Evolutionary conservation across 2,113 vertebrate species (phyloP), one percentile per base, ranked within the genome.

Genomic region (Ictalurus punctatus): DNA sequence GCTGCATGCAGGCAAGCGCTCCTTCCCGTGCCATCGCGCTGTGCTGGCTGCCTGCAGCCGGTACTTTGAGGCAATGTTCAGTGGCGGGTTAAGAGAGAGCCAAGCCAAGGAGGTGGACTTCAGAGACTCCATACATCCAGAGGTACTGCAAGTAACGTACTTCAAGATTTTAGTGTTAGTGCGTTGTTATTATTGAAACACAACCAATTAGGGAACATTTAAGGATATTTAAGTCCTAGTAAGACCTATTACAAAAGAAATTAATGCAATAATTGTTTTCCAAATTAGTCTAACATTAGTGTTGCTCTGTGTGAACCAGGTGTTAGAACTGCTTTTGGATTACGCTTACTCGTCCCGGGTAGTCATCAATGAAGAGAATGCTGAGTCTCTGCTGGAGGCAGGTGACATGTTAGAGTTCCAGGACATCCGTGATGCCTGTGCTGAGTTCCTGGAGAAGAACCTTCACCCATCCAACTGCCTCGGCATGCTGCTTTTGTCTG

Each of bases 391-490:
- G 0, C 91, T 97, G 86, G 96, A 97, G 90, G 96, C 96, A 2
- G 96, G 96, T 14, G 96, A 97, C 94, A 97, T 97, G 96, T 91
- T 97, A 83, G 96, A 97, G 93, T 97, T 97, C 92, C 96, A 97
- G 91, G 96, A 97, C 92, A 97, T 97, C 91, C 95, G 96, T 1
- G 96, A 97, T 37, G 96, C 96, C 63, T 97, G 96, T 0, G 96
- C 96, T 0, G 96, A 96, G 89, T 97, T 97, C 88, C 92, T 97
- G 14, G 96, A 97, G 92, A 95, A 95, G 88, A 97, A 96, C 93
- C 96, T 97, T 65, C 94, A 97, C 84, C 96, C 96, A 1, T 93
- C 95, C 85, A 97, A 97, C 92, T 97, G 96, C 88, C 94, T 97
- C 19, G 96, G 96, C 87, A 96, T 97, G 96, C 93, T 97, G 92